phyloP scores from a whole-genome alignment of 2,113 vertebrate species.

The Ploceus nigricollis region DNA sequence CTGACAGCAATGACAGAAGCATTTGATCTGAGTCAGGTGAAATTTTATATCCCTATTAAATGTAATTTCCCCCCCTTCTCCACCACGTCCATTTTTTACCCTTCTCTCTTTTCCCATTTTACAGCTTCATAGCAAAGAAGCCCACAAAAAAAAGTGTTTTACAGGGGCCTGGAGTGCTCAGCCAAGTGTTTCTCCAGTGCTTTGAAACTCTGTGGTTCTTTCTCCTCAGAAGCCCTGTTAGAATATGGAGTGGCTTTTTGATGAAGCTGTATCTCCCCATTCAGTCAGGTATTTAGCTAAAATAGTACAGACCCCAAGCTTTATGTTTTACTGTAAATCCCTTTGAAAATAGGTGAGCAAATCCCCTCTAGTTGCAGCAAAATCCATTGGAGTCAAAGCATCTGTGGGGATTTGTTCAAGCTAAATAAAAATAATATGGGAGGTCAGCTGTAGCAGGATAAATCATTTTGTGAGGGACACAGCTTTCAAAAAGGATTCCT shows the following conservation, averaged over 20 bases:
- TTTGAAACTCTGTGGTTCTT: not conserved
- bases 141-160: not conserved
- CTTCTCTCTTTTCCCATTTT: not conserved
- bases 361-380: not conserved
- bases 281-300: not conserved
- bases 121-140: not conserved
- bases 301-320: not conserved
- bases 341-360: not conserved
- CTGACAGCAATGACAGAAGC: slow-evolving; percentile 32
- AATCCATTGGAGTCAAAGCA: not conserved
- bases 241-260: not conserved
- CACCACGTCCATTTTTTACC: not conserved
- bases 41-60: slow-evolving; percentile 43
- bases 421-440: not conserved
- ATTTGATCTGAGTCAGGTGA: slow-evolving; percentile 46
- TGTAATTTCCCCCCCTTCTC: not conserved
- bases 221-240: not conserved
- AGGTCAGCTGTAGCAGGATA: not conserved
- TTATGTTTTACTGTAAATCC: not conserved
- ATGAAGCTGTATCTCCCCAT: not conserved
- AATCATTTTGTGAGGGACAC: not conserved
- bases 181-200: not conserved
- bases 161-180: not conserved
- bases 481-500: not conserved
- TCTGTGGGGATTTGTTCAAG: not conserved